These are phyloP conservation scores for Podilymbus podiceps DNA, from an alignment of 2,113 vertebrate genomes.

Conservation along the genomic window DNA sequence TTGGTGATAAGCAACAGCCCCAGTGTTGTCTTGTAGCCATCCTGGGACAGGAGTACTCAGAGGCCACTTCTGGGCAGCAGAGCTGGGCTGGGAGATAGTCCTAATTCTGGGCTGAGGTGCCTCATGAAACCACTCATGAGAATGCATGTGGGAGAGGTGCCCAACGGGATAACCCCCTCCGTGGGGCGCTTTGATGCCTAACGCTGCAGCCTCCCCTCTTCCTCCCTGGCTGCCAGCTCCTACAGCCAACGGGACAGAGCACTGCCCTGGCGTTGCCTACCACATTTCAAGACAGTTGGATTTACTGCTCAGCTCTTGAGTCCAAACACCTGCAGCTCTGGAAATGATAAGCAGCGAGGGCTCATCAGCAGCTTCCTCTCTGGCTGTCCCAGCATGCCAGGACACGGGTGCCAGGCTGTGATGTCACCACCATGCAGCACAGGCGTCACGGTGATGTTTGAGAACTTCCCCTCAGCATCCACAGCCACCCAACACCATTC, in stretches of 20 bases:
- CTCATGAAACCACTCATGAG: background rate
- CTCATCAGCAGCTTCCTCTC: background rate
- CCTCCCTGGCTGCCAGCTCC: background rate
- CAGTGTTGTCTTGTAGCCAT: background rate
- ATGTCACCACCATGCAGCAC: background rate
- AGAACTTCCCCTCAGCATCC: background rate
- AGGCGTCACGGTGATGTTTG: background rate
- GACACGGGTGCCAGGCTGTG: background rate
- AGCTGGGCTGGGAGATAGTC: background rate
- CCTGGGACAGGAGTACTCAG: rapidly evolving
- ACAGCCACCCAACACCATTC: background rate
- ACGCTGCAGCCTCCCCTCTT: background rate
- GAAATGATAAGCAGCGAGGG: background rate
- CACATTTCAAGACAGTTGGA: background rate
- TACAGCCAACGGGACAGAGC: background rate
- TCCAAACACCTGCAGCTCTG: background rate
- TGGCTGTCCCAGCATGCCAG: background rate
- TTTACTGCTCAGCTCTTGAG: rapidly evolving
- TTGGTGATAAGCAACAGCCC: background rate
- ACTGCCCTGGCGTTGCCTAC: background rate
- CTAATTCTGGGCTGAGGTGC: background rate
- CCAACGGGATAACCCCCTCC: background rate
- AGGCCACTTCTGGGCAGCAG: too few species aligned
- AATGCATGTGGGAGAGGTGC: background rate
- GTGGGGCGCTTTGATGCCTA: background rate